phyloP scores from a whole-genome alignment of 2,888 invertebrate genomes.

The Chrysolina oricalcia region DNA sequence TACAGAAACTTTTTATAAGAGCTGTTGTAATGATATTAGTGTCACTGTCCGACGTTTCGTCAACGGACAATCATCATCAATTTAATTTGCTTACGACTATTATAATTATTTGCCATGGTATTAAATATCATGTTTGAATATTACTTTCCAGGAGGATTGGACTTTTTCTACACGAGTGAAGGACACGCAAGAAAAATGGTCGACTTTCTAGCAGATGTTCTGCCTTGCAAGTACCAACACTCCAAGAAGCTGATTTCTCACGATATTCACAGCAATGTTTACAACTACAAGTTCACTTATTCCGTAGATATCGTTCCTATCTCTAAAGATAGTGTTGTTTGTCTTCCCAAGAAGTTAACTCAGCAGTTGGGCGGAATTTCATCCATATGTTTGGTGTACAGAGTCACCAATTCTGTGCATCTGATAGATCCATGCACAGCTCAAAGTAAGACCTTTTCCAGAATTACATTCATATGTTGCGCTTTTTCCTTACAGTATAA shows the following conservation, averaged over 20 bases:
- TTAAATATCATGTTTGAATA: no score
- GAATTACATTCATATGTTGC: not conserved
- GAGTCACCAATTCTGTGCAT: conserved; percentile 92
- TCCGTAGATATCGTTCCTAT: conserved; percentile 97
- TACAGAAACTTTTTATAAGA: no score
- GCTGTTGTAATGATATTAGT: no score
- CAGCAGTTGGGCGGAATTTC: conserved; percentile 91
- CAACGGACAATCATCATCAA: no score
- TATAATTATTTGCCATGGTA: no score
- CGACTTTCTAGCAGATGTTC: conserved; percentile 90
- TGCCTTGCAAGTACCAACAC: conserved; percentile 90
- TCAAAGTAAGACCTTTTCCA: conserved; percentile 77
- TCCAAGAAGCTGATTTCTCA: conserved; percentile 98
- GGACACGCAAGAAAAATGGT: conserved; percentile 95
- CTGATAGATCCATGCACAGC: conserved; percentile 93
- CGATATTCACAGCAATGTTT: conserved; percentile 96
- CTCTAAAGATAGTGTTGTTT: conserved; percentile 95
- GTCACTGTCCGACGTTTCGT: no score
- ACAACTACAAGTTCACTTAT: conserved; percentile 96
- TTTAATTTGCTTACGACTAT: no score
- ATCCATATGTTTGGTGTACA: conserved; percentile 89
- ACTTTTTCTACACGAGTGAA: conserved; percentile 94
- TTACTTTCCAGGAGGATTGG: conserved; percentile 81
- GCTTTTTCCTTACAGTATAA: not conserved
- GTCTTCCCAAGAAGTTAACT: conserved; percentile 89